A percentile compares a stretch with the other conserved stretches of the same genome.
Conservation (phyloP, 2,888 invertebrate species). For the Meta bourneti region DNA sequence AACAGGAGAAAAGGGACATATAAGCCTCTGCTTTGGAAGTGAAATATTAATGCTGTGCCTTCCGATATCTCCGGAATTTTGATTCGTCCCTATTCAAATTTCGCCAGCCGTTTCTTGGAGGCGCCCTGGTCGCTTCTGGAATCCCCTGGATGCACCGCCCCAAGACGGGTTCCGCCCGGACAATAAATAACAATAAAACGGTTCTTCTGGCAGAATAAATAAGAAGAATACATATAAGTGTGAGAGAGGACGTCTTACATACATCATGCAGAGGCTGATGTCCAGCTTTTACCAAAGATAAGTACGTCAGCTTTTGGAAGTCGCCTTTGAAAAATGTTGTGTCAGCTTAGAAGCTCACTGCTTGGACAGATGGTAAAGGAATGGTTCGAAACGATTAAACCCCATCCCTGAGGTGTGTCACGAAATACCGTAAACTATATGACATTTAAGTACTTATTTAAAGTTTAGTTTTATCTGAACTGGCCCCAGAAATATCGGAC, state of each 20-base stretch:
- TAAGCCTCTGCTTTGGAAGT: not conserved
- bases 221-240: conserved; percentile 17
- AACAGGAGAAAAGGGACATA: no score
- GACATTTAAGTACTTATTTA: no score
- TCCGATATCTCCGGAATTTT: conserved; percentile 44
- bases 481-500: no score
- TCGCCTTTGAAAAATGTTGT: conserved; percentile 37
- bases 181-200: conserved; percentile 53
- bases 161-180: conserved; percentile 3
- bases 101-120: not conserved
- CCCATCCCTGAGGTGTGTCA: not conserved
- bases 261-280: conserved; percentile 40
- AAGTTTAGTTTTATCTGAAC: no score
- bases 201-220: conserved; percentile 33
- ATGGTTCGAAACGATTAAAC: conserved; percentile 33
- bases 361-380: not conserved
- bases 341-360: conserved; percentile 29
- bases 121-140: not conserved
- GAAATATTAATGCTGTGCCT: conserved; percentile 39
- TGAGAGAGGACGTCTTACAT: not conserved
- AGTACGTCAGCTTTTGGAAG: not conserved
- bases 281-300: conserved; percentile 29
- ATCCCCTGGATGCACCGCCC: not conserved
- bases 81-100: conserved; percentile 65
- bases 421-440: not conserved